Base-by-base conservation (phyloP, 2,113 vertebrate species). In the Falcunculus frontatus region DNA sequence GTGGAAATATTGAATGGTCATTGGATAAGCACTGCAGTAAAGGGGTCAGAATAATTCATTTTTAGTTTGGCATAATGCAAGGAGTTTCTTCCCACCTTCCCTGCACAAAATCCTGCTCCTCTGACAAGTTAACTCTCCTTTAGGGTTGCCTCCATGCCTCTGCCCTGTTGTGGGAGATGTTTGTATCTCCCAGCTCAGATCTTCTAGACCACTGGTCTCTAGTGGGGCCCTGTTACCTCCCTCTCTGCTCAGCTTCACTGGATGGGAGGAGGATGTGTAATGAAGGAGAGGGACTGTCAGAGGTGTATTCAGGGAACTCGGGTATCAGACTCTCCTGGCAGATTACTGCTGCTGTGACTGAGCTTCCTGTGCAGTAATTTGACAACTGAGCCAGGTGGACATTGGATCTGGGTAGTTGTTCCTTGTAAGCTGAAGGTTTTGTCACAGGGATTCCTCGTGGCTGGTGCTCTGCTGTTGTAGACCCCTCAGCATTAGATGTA, bases 1-100 rank as follows among this genome's bases (percentile, higher is more conserved):
- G 96, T 97, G 97, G 97, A 97, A 97, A 97, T 97, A 97, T 76
- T 96, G 95, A 96, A 96, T 97, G 96, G 93, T 95, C 95, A 96
- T 94, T 93, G 97, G 96, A 97, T 95, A 97, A 96, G 95, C 79
- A 94, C 93, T 62, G 74, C 88, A 93, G 84, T 93, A 97, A 95
- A 97, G 82, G 91, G 95, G 94, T 97, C 96, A 94, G 87, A 95
- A 96, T 94, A 95, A 97, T 96, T 97, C 68, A 90, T 88, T 97
- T 96, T 93, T 92, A 95, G 78, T 93, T 96, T 96, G 93, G 90
- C 89, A 35, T 72, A 73, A 42, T 49, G 62, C 84, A 73, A 72
- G 42, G 53, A 92, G 62, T 82, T 94, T 92, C 70, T 92, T 94
- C 81, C 85, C 32, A 72, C 50, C 82, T 91, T 64, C 63, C 11